Evolutionary conservation across 2,113 vertebrate genomes (phyloP).

Genomic region (Pyxicephalus adspersus): DNA sequence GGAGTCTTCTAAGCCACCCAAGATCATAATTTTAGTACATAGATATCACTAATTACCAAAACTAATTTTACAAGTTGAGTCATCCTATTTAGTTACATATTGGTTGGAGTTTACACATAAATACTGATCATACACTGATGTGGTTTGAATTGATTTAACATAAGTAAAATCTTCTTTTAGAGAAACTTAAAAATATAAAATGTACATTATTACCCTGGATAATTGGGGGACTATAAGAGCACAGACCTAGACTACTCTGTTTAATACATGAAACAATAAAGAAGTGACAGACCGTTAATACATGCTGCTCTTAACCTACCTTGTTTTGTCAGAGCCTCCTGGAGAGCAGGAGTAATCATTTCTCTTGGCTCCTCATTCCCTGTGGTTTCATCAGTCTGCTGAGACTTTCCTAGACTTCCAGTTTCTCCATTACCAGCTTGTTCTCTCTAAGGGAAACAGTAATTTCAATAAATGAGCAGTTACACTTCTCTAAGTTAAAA

Average conservation of each 20-base stretch:
- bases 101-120: too few relatives aligned
- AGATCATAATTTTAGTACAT: too few relatives aligned
- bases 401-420: constrained; percentile 62
- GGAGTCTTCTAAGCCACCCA: too few relatives aligned
- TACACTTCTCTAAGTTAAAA: neutral
- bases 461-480: constrained; percentile 16
- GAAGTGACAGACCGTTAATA: neutral
- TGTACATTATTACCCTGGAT: neutral
- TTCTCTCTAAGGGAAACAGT: constrained; percentile 71
- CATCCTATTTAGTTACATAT: too few relatives aligned
- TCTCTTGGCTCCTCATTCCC: constrained; percentile 76
- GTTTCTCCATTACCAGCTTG: constrained; percentile 56
- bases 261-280: neutral
- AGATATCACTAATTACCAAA: too few relatives aligned
- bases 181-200: neutral
- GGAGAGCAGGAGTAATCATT: constrained; percentile 90
- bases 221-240: neutral
- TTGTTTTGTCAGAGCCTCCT: constrained; percentile 88
- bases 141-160: too few relatives aligned
- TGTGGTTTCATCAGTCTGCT: constrained; percentile 59
- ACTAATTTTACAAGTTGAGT: too few relatives aligned
- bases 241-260: neutral
- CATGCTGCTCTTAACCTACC: constrained; percentile 69
- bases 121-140: too few relatives aligned
- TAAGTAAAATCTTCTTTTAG: neutral